Evolutionary conservation across 1,140 invertebrate genomes (phyloP).

Genomic region (Drosophila varians): DNA sequence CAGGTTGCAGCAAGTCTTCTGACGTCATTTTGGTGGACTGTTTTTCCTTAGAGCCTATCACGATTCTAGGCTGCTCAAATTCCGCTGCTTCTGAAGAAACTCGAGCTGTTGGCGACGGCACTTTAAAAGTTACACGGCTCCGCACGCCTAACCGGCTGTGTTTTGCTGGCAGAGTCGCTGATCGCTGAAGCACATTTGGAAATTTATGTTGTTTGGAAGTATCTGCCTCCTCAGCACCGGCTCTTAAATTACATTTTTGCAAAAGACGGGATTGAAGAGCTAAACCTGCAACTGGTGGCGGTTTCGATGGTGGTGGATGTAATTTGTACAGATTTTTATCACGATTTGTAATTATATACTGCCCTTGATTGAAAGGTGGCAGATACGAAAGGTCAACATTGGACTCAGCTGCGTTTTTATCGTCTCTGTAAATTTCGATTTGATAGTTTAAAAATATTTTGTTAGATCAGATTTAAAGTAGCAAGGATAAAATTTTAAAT

Average conservation of each 20-base stretch:
- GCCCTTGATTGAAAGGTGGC: slow-evolving; percentile 22
- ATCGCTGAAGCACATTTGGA: slow-evolving; percentile 72
- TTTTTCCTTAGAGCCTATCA: slow-evolving; percentile 87
- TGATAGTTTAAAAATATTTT: background rate
- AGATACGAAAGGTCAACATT: slow-evolving; percentile 12
- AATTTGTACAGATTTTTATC: slow-evolving; percentile 31
- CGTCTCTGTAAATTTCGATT: slow-evolving; percentile 34
- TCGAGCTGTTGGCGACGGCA: slow-evolving; percentile 26
- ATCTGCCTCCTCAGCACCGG: background rate
- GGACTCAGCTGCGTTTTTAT: slow-evolving; percentile 49
- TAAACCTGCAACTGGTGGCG: slow-evolving; percentile 36
- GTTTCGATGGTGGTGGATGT: slow-evolving; percentile 50
- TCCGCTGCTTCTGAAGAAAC: background rate
- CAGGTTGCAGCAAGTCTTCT: slow-evolving; percentile 97
- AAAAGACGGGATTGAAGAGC: slow-evolving; percentile 23
- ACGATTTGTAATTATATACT: slow-evolving; percentile 25
- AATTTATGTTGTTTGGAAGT: slow-evolving; percentile 24
- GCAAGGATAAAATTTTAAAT: no score
- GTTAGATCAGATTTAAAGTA: no score
- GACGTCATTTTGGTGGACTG: slow-evolving; percentile 95
- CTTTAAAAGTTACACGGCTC: slow-evolving; percentile 72
- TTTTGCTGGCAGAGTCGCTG: slow-evolving; percentile 79
- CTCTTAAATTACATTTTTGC: slow-evolving; percentile 18
- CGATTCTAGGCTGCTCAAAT: slow-evolving; percentile 35
- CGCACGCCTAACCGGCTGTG: slow-evolving; percentile 60